A percentile compares a stretch with the other conserved stretches of the same genome.
Conservation (phyloP, 1,140 invertebrate species). For the Melanaphis sacchari region DNA sequence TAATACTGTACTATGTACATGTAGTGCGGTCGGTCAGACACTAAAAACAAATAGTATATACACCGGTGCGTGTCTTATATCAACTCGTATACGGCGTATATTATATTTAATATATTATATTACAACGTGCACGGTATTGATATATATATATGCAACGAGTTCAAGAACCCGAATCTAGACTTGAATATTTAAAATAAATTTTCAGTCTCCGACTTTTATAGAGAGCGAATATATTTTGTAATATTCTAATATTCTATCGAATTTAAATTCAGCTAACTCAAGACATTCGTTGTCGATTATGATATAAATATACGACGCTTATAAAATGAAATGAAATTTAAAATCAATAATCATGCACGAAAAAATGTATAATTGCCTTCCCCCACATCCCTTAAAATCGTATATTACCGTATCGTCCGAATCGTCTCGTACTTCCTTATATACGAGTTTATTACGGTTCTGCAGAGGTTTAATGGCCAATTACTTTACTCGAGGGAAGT, state of each 20-base stretch:
- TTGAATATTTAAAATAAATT: background rate
- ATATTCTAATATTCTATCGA: background rate
- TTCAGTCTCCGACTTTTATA: background rate
- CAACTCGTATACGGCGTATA: background rate
- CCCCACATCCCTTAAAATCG: no score
- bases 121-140: background rate
- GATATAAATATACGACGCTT: background rate
- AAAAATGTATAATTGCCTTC: background rate
- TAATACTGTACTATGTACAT: background rate
- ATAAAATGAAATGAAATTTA: background rate
- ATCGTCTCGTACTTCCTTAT: background rate
- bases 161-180: background rate
- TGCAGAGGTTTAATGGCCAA: slow-evolving; percentile 47
- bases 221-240: background rate
- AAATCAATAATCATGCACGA: background rate
- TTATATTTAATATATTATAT: background rate
- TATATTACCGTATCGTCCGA: background rate
- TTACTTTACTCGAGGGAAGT: slow-evolving; percentile 38
- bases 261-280: background rate
- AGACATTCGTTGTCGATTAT: background rate
- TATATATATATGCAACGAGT: background rate
- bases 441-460: slow-evolving; percentile 27
- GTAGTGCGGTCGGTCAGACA: background rate
- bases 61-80: background rate
- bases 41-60: background rate